These are phyloP conservation scores for Eumeta japonica DNA, from an alignment of 1,140 invertebrate genomes.

Conservation along the genomic window DNA sequence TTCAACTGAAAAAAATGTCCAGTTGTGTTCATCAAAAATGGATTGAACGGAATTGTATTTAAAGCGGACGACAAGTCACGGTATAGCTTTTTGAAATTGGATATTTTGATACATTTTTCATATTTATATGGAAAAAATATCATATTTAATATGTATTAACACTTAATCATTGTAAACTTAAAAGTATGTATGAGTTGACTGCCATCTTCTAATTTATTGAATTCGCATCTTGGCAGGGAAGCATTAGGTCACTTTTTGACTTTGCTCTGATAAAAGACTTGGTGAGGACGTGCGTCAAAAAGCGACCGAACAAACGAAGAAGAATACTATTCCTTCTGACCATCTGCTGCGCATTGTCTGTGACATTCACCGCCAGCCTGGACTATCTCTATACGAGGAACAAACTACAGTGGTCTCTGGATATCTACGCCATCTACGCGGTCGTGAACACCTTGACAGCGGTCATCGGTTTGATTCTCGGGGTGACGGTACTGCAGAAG, in stretches of 20 bases:
- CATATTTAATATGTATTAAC: no score
- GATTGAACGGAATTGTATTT: no score
- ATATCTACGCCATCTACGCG: slow-evolving; percentile 61
- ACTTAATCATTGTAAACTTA: no score
- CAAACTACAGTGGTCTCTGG: slow-evolving; percentile 66
- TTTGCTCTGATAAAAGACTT: slow-evolving; percentile 61
- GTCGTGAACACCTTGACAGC: slow-evolving; percentile 36
- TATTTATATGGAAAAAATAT: no score
- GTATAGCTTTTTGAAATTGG: no score
- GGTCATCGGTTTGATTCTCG: slow-evolving; percentile 56
- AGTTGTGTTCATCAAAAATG: no score
- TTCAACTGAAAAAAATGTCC: no score
- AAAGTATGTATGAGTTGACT: no score
- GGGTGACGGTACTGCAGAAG: slow-evolving; percentile 57
- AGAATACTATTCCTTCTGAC: slow-evolving; percentile 64
- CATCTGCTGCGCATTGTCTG: slow-evolving; percentile 55
- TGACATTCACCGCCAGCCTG: slow-evolving; percentile 61
- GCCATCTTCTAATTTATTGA: no score
- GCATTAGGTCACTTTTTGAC: slow-evolving; percentile 58
- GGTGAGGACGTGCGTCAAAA: slow-evolving; percentile 60
- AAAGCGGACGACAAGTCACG: no score
- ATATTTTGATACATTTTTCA: no score
- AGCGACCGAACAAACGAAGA: slow-evolving; percentile 60
- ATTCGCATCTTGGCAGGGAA: no score
- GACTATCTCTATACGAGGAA: slow-evolving; percentile 65